These are phyloP conservation scores for Neodiprion fabricii DNA, from an alignment of 1,140 invertebrate species.

Conservation along the genomic window DNA sequence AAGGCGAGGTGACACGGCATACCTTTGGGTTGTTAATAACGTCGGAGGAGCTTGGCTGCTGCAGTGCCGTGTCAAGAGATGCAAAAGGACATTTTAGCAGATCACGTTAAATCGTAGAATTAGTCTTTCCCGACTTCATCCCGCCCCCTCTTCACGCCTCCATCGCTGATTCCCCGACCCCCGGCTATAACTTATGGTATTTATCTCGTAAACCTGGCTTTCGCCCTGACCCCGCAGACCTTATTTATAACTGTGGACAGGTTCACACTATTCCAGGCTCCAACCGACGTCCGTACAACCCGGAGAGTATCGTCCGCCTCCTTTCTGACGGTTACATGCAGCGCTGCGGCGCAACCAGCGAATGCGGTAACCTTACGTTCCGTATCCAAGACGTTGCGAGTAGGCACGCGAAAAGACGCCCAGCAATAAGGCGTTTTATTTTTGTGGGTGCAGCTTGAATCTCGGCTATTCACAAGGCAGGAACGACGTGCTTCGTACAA, in stretches of 20 bases:
- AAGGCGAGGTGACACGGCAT: not conserved
- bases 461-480: not conserved
- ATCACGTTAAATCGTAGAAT: constrained; percentile 50
- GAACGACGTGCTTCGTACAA: too few species aligned
- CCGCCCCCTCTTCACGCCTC: not conserved
- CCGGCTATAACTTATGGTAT: constrained; percentile 48
- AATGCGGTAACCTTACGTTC: not conserved
- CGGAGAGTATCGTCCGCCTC: not conserved
- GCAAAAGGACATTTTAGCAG: constrained; percentile 36
- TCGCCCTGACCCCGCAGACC: constrained; percentile 41
- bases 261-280: constrained; percentile 37
- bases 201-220: constrained; percentile 48
- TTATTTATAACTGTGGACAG: constrained; percentile 53
- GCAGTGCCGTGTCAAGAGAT: not conserved
- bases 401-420: not conserved
- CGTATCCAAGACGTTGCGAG: too few species aligned
- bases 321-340: not conserved
- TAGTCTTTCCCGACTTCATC: constrained; percentile 35
- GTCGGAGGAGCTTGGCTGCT: not conserved
- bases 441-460: not conserved
- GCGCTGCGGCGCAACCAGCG: not conserved
- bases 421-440: not conserved
- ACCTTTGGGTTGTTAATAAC: not conserved
- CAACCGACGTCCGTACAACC: not conserved
- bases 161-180: not conserved